Conservation (phyloP, 2,888 invertebrate species). For the Odiellus spinosus region DNA sequence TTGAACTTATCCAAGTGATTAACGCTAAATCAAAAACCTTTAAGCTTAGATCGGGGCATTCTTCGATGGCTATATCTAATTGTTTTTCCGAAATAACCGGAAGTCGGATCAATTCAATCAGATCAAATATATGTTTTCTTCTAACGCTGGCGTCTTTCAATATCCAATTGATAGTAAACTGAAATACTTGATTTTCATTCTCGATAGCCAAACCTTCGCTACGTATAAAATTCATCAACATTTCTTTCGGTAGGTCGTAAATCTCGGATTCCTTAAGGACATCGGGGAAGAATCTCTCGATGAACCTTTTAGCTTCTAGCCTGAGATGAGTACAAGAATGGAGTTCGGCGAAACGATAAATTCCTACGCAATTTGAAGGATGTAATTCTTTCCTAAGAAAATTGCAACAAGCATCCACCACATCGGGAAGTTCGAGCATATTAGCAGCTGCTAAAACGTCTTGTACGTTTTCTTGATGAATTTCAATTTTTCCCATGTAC, state of each 20-base stretch:
- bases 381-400: slow-evolving; percentile 70
- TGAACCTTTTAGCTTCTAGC: slow-evolving; percentile 59
- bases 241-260: slow-evolving; percentile 58
- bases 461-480: slow-evolving; percentile 58
- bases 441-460: slow-evolving; percentile 76
- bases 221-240: slow-evolving; percentile 55
- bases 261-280: slow-evolving; percentile 69
- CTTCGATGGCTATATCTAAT: slow-evolving; percentile 56
- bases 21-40: slow-evolving; percentile 35
- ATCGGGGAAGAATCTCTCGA: slow-evolving; percentile 67
- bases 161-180: slow-evolving; percentile 74
- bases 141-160: slow-evolving; percentile 59
- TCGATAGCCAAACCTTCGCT: slow-evolving; percentile 77
- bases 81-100: slow-evolving; percentile 64
- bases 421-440: slow-evolving; percentile 72
- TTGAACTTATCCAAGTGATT: too few relatives aligned
- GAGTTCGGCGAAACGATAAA: slow-evolving; percentile 60
- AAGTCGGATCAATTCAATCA: slow-evolving; percentile 61
- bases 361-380: slow-evolving; percentile 69
- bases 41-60: slow-evolving; percentile 62
- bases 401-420: slow-evolving; percentile 64
- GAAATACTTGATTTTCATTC: slow-evolving; percentile 73
- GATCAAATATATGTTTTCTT: slow-evolving; percentile 67
- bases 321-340: slow-evolving; percentile 65
- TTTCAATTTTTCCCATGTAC: slow-evolving; percentile 46